Evolutionary conservation across 2,888 invertebrate genomes (phyloP), one percentile per base, ranked within the genome.

Genomic region (Podotricha telesiphe): DNA sequence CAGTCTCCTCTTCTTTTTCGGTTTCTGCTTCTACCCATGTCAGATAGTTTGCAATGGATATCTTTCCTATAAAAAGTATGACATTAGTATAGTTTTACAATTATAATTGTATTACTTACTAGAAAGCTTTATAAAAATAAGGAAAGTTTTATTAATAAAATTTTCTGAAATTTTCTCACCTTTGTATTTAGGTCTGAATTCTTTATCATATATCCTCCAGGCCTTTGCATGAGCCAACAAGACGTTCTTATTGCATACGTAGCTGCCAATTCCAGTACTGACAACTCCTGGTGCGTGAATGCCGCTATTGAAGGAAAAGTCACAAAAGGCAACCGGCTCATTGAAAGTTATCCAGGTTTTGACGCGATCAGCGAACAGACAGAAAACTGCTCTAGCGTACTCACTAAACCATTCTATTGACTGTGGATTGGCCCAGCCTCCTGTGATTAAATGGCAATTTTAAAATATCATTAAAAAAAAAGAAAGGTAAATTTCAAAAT

Each of bases 401-500:
- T 70, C 65, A 22, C 70, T 74, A 22, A 75, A 77, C 72, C 72
- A 76, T n/a, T 73, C 70, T 1, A 68, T 87, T 3, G 95, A 93
- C 61, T 93, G 86, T 0, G 94, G 93, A 80, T 95, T 95, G 0
- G 93, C 86, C 95, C 95, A 95, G 7, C 95, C 95, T 56, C 95
- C 95, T 76, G 55, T 6, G 68, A 58, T 48, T 34, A 20, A 22
- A 50, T 48, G 6, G 13, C 4, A 42, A 2, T 42, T 42, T 13
- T 37, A 37, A 37, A 37, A 28, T 5, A 28, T 28, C 28, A 28
- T 37, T 37, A 37, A 8, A 37, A 28, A 28, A 28, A 28, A 6
- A 28, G 6, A 28, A 2, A 28, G 28, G 28, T 28, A 28, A 28
- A 4, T 28, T 28, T 37, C 3, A 37, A 6, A 37, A 37, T 37